Percentiles rank a stretch among this genome's conserved stretches.
Evolutionary conservation across 2,888 invertebrate genomes (phyloP).

Genomic region (Halictus quadricinctus): DNA sequence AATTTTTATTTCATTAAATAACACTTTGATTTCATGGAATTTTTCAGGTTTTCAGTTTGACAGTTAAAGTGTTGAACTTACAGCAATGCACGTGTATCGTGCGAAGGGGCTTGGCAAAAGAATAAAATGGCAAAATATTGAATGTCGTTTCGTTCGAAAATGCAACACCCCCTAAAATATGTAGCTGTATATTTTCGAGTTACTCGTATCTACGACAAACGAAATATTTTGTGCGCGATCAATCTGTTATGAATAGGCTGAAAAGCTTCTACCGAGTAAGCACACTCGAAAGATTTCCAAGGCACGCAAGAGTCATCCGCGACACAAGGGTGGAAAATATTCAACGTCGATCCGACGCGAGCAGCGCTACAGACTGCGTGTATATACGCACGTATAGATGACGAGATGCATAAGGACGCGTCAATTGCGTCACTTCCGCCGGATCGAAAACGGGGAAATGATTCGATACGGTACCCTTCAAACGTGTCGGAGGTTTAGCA

Average conservation of each 20-base stretch:
- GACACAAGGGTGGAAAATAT: conserved; percentile 22
- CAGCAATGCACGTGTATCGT: too few species aligned
- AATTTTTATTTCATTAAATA: too few species aligned
- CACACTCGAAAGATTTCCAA: conserved; percentile 1
- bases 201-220: not conserved
- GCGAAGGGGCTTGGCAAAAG: too few species aligned
- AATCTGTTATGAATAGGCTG: not conserved
- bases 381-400: conserved; percentile 1
- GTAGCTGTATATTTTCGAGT: not conserved
- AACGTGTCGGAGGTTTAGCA: conserved; percentile 17
- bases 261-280: conserved; percentile 15
- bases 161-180: not conserved
- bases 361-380: not conserved
- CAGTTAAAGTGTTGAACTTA: too few species aligned
- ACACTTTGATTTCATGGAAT: too few species aligned
- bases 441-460: conserved; percentile 33
- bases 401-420: conserved; percentile 43
- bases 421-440: conserved; percentile 44
- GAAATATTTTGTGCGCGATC: not conserved
- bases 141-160: not conserved
- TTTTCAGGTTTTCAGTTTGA: too few species aligned
- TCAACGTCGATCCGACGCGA: conserved; percentile 10
- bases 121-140: not conserved
- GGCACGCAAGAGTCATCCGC: conserved; percentile 1
- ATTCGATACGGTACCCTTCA: conserved; percentile 27